Percentiles rank a stretch among this genome's conserved stretches.
Evolutionary conservation across 2,113 vertebrate species (phyloP).

Genomic region (Dipodomys spectabilis): DNA sequence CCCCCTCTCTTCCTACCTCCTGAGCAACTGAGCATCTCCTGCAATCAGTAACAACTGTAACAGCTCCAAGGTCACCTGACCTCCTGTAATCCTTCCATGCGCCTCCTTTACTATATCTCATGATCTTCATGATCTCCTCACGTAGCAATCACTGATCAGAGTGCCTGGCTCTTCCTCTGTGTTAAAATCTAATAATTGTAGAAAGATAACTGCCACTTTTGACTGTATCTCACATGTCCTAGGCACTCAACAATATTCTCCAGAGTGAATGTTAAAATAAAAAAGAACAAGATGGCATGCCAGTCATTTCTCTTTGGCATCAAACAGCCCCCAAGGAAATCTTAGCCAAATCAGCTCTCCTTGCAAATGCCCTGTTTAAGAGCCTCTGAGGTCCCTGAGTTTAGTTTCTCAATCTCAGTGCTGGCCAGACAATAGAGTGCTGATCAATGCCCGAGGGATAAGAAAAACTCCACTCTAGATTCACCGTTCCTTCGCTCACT

Average conservation of each 20-base stretch:
- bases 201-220: background rate
- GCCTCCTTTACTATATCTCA: background rate
- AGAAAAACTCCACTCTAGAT: slow-evolving; percentile 44
- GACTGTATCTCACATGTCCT: background rate
- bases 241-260: background rate
- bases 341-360: background rate
- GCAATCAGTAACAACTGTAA: no score
- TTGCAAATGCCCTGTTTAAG: background rate
- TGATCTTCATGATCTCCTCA: background rate
- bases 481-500: background rate
- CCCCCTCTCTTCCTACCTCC: background rate
- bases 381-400: background rate
- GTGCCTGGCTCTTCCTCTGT: background rate
- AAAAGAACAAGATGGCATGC: background rate
- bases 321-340: background rate
- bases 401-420: background rate
- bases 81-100: background rate
- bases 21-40: background rate
- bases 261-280: background rate
- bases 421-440: background rate
- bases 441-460: background rate
- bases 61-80: background rate
- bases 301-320: background rate
- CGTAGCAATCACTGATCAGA: accelerated
- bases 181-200: background rate